Base-by-base conservation (phyloP, 2,113 vertebrate genomes). In the Hirundichthys speculiger region DNA sequence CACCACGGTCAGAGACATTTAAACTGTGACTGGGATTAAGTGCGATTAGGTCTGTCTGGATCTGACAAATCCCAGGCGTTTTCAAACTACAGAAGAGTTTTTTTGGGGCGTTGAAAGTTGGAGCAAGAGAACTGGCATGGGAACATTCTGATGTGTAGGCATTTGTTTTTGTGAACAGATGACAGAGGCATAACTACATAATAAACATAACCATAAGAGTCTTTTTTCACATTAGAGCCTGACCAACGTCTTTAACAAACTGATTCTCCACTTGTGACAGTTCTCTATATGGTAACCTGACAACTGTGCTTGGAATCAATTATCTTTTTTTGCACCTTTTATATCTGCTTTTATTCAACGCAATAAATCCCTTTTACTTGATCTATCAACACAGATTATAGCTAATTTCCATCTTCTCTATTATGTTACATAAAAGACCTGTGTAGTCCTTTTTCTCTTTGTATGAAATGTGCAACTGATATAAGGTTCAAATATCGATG, bases 11-110 rank as follows among this genome's bases (percentile, higher is more conserved):
- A 62, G 79, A 74, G 82, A 83, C 82, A 78, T 83, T 83, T 73
- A 78, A 73, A 70, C 77, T 64, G 83, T 39, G 73, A 77, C 73
- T 58, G 82, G 2, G 88, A 90, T 91, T 86, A 91, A 88, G 80
- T 84, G 81, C 20, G 87, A 88, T 88, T 85, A 88, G 60, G 69
- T 82, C 70, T 72, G 84, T 86, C 88, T 88, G 78, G 50, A 55
- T 72, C 78, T 67, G 84, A 74, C 48, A 48, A 71, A 85, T 86
- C 81, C 71, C 58, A 51, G 3, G n/a, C 77, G 86, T 73, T 52
- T 77, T 71, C 12, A 14, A 41, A 81, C 71, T 81, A 64, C 24
- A 67, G 66, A 51, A 49, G 61, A 68, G 69, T 48, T 62, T 73
- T 72, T 71, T 74, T 49, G 41, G 3, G 41, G 24, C 62, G 53